Percentiles rank a stretch among this genome's conserved stretches.
Evolutionary conservation across 1,140 invertebrate genomes (phyloP).

Genomic region (Zaprionus taronus): DNA sequence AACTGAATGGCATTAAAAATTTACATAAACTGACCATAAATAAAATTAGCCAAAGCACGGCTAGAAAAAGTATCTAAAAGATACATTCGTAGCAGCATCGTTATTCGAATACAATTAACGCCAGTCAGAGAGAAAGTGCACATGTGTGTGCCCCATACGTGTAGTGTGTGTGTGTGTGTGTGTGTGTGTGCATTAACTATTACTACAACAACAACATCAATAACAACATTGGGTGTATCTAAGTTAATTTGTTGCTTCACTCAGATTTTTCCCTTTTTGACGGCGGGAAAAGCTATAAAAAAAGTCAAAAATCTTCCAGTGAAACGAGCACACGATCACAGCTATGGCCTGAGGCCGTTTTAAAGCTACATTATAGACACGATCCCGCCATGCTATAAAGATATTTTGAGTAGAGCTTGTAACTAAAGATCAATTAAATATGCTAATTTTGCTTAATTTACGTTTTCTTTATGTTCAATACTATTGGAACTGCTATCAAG

Average conservation of each 20-base stretch:
- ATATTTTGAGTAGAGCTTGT: not conserved
- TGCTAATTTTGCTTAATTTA: not conserved
- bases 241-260: slow-evolving; percentile 37
- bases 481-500: not conserved
- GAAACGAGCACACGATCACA: slow-evolving; percentile 24
- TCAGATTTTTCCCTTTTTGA: slow-evolving; percentile 25
- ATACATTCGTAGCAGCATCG: slow-evolving; percentile 63
- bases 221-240: slow-evolving; percentile 2
- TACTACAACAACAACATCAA: slow-evolving; percentile 6
- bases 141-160: slow-evolving; percentile 2
- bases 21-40: slow-evolving; percentile 81
- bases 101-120: slow-evolving; percentile 82
- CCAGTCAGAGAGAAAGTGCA: slow-evolving; percentile 71
- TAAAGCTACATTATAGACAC: not conserved
- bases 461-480: not conserved
- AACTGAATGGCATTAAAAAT: slow-evolving; percentile 74
- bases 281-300: slow-evolving; percentile 34
- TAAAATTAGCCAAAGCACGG: slow-evolving; percentile 67
- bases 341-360: not conserved
- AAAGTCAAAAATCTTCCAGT: slow-evolving; percentile 22
- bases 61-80: slow-evolving; percentile 44
- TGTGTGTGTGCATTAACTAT: slow-evolving; percentile 17
- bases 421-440: slow-evolving; percentile 6
- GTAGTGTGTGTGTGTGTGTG: slow-evolving; percentile 10
- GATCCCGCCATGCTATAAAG: slow-evolving; percentile 2